Percentiles rank a stretch among this genome's conserved stretches.
These are phyloP conservation scores for Heliothis subflexa DNA, from an alignment of 1,140 invertebrate species.

Conservation along the genomic window DNA sequence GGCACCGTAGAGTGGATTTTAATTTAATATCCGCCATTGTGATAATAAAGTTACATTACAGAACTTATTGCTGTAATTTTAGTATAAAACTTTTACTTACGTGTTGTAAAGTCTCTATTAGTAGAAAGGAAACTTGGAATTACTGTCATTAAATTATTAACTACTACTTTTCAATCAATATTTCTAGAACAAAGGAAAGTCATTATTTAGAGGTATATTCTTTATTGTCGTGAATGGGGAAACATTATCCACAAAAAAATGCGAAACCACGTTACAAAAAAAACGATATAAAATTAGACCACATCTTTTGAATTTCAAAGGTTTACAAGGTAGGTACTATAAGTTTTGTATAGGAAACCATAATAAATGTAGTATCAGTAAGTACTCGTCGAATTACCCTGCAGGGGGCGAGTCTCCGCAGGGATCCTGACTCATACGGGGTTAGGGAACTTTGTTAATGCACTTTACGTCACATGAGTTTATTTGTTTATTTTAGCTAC, in stretches of 20 bases:
- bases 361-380: conserved; percentile 40
- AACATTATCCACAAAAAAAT: background rate
- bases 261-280: background rate
- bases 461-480: conserved; percentile 43
- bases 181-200: conserved; percentile 33
- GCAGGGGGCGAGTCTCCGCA: conserved; percentile 44
- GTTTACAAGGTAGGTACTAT: conserved; percentile 16
- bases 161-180: conserved; percentile 1
- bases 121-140: conserved; percentile 16
- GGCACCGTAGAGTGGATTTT: background rate
- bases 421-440: conserved; percentile 51
- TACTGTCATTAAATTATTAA: conserved; percentile 33
- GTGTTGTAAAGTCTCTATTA: background rate
- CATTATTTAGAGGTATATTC: background rate
- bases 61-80: conserved; percentile 23
- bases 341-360: conserved; percentile 30
- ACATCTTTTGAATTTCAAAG: conserved; percentile 12
- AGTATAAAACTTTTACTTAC: conserved; percentile 33
- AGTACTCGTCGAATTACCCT: conserved; percentile 45
- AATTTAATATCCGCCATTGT: conserved; percentile 27
- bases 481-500: conserved; percentile 40
- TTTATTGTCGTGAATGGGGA: background rate
- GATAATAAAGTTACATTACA: conserved; percentile 18
- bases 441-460: conserved; percentile 52
- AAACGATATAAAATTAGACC: background rate